Conservation (phyloP, 2,113 vertebrate species). For the Scomber japonicus region DNA sequence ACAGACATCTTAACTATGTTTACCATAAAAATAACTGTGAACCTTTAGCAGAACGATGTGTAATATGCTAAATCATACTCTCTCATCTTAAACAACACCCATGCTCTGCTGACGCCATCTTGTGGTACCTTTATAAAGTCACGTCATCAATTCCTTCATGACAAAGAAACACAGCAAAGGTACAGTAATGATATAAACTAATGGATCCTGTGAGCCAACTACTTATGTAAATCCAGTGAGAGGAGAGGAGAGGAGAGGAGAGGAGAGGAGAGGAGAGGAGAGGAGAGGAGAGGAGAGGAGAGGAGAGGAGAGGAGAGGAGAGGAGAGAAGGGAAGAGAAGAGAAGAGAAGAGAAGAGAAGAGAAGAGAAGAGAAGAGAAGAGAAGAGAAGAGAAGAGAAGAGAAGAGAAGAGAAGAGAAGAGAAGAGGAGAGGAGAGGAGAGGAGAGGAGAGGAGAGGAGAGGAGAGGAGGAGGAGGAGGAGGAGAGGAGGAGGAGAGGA, state of each 20-base stretch:
- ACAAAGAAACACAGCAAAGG: not conserved
- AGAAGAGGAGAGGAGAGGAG: not conserved
- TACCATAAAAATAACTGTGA: not conserved
- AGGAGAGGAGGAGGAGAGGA: constrained; percentile 2
- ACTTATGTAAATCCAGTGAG: constrained; percentile 7
- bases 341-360: not conserved
- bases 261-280: not conserved
- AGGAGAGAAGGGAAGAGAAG: too few relatives aligned
- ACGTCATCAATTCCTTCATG: not conserved
- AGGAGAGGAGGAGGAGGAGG: not conserved
- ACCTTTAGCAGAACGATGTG: not conserved
- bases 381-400: not conserved
- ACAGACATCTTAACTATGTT: not conserved
- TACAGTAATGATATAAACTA: constrained; percentile 9
- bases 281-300: constrained; percentile 15
- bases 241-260: not conserved
- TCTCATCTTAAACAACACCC: not conserved
- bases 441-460: not conserved
- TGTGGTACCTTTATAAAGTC: constrained; percentile 43
- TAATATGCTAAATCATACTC: not conserved
- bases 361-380: not conserved
- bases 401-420: not conserved
- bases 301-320: not conserved
- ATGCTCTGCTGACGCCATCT: constrained; percentile 57
- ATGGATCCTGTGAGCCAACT: constrained; percentile 12